Conservation (phyloP, 2,888 invertebrate genomes). For the Stenolophus ochropezus region DNA sequence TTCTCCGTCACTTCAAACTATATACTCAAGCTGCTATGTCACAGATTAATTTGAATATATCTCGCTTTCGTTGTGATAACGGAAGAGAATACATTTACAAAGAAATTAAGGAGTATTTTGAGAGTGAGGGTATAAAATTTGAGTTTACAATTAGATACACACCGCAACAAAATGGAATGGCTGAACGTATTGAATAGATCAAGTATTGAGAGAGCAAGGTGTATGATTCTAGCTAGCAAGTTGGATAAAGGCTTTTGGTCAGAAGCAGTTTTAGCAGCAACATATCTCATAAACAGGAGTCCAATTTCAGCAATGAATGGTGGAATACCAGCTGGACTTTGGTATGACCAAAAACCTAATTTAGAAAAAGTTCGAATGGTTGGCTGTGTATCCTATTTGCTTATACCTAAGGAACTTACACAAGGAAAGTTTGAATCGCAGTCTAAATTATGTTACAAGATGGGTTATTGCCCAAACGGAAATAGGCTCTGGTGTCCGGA, state of each 20-base stretch:
- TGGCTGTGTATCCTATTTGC: slow-evolving; percentile 63
- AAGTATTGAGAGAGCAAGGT: slow-evolving; percentile 62
- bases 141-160: slow-evolving; percentile 65
- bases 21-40: slow-evolving; percentile 64
- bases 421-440: slow-evolving; percentile 61
- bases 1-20: slow-evolving; percentile 63
- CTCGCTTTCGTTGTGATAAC: slow-evolving; percentile 65
- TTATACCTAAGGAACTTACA: slow-evolving; percentile 1
- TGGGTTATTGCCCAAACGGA: slow-evolving; percentile 35
- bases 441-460: slow-evolving; percentile 52
- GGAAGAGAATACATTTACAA: slow-evolving; percentile 67
- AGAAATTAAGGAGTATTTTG: slow-evolving; percentile 64
- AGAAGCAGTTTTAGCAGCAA: neutral
- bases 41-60: slow-evolving; percentile 64
- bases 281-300: neutral
- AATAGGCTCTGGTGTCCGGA: slow-evolving; percentile 16
- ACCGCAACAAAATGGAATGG: slow-evolving; percentile 65
- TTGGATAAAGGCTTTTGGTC: neutral
- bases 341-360: slow-evolving; percentile 63
- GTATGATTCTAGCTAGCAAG: neutral
- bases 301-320: neutral
- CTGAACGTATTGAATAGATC: slow-evolving; percentile 64
- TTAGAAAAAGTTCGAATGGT: slow-evolving; percentile 63
- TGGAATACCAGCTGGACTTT: slow-evolving; percentile 62
- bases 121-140: slow-evolving; percentile 63